These are phyloP conservation scores for Mnemiopsis leidyi DNA, from an alignment of 37 sponge, comb jelly and placozoan species.

Conservation along the genomic window DNA sequence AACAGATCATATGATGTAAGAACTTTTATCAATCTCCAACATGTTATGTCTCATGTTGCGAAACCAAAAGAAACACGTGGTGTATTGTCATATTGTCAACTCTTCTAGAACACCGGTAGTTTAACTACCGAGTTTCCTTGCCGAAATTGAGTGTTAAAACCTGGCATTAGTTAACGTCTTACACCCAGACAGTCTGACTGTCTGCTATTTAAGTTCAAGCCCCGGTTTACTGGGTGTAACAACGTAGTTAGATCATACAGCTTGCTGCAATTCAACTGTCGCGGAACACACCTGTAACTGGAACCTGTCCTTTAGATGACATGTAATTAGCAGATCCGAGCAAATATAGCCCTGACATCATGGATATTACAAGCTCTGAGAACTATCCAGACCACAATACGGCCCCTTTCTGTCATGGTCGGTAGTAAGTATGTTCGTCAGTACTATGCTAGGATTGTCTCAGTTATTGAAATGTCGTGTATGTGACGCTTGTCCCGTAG, in stretches of 20 bases:
- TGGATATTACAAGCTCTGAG: neutral
- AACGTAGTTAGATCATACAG: neutral
- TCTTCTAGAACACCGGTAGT: neutral
- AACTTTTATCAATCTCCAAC: no score
- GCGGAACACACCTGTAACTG: neutral
- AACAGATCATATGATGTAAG: no score
- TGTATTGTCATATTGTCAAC: neutral
- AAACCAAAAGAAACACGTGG: neutral
- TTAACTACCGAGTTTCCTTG: neutral
- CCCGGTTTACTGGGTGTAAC: neutral
- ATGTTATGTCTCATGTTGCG: neutral
- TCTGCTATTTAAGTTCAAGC: neutral
- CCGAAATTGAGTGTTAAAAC: neutral
- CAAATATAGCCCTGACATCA: neutral
- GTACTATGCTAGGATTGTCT: no score
- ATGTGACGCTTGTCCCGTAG: neutral
- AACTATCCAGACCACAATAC: no score
- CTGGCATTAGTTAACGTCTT: neutral
- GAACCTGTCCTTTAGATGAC: neutral
- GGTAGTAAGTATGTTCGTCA: no score
- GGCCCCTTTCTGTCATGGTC: no score
- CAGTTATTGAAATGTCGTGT: neutral
- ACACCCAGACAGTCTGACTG: neutral
- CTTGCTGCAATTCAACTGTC: neutral
- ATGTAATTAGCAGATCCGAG: neutral